Percentiles rank a stretch among this genome's conserved stretches.
phyloP scores from a whole-genome alignment of 2,797 vertebrate genomes.

The Danionella dracula region DNA sequence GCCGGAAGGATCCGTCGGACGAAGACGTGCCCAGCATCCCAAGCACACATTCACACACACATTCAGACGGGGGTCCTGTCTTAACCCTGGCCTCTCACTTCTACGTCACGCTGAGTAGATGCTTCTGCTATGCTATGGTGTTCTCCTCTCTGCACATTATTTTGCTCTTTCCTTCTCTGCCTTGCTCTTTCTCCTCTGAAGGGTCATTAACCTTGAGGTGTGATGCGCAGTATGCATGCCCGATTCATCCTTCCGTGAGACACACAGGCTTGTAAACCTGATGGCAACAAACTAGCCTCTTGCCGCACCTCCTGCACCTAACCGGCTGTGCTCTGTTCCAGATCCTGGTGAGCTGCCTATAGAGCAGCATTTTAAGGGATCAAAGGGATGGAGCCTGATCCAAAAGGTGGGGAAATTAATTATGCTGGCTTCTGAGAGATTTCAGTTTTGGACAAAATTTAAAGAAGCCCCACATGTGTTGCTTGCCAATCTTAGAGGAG shows the following conservation, averaged over 20 bases:
- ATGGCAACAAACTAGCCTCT: conserved; percentile 36
- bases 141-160: neutral
- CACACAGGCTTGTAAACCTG: conserved; percentile 8
- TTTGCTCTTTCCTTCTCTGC: conserved; percentile 5
- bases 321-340: neutral
- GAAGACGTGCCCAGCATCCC: conserved; percentile 66
- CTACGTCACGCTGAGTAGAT: conserved; percentile 29
- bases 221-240: conserved; percentile 16
- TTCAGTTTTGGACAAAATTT: neutral
- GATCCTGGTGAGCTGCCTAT: neutral
- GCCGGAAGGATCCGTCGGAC: conserved; percentile 59
- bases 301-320: conserved; percentile 1
- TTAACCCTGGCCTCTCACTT: conserved; percentile 35
- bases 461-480: neutral
- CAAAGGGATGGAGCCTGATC: neutral
- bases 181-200: conserved; percentile 15
- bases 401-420: conserved; percentile 8
- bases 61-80: conserved; percentile 26
- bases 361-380: neutral
- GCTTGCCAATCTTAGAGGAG: neutral
- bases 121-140: conserved; percentile 14
- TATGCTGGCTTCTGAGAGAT: neutral
- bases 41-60: conserved; percentile 48
- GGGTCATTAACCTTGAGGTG: conserved; percentile 43
- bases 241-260: conserved; percentile 11